phyloP scores from a whole-genome alignment of 2,797 vertebrate genomes.

The Acanthiza pusilla region DNA sequence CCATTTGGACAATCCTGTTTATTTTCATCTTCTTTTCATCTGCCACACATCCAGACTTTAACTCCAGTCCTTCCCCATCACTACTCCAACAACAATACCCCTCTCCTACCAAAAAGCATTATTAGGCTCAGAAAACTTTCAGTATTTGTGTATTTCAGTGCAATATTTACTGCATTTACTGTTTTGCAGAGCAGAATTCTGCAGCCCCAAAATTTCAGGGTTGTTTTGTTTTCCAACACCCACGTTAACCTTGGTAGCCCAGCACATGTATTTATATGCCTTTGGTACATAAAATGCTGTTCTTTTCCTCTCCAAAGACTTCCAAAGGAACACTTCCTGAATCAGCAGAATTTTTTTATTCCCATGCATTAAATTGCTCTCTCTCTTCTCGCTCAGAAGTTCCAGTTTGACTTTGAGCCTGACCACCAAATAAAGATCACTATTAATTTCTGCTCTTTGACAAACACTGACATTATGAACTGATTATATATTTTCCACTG shows the following conservation, averaged over 20 bases:
- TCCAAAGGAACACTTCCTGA: not conserved
- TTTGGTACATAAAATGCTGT: not conserved
- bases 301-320: not conserved
- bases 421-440: conserved; percentile 9
- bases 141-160: not conserved
- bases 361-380: not conserved
- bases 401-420: conserved; percentile 22
- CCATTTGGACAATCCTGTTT: not conserved
- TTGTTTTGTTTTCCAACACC: not conserved
- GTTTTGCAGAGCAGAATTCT: not conserved
- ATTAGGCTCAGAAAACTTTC: not conserved
- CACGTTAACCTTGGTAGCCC: not conserved
- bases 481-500: conserved; percentile 11
- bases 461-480: not conserved
- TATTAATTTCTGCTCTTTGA: conserved; percentile 26
- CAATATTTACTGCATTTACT: not conserved
- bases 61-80: not conserved
- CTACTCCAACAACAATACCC: not conserved
- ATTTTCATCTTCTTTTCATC: not conserved
- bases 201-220: not conserved
- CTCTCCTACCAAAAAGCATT: not conserved
- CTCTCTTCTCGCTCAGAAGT: not conserved
- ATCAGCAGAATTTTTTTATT: conserved; percentile 6
- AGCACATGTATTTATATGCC: not conserved
- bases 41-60: not conserved